A percentile compares a stretch with the other conserved stretches of the same genome.
Evolutionary conservation across 2,113 vertebrate species (phyloP).

Genomic region (Microtus pennsylvanicus): DNA sequence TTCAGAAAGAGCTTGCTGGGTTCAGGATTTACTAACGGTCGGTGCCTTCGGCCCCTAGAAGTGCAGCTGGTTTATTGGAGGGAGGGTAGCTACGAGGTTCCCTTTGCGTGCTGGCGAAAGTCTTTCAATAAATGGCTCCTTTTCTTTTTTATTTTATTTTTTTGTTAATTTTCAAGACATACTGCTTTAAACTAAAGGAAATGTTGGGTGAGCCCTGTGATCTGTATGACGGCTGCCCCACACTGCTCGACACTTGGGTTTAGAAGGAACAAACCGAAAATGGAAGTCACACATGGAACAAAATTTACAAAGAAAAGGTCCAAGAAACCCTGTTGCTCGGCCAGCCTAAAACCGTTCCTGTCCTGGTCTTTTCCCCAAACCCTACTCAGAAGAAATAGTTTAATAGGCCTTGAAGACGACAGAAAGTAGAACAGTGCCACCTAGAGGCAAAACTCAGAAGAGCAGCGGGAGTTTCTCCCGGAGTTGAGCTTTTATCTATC

Average conservation of each 20-base stretch:
- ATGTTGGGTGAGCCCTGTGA: not conserved
- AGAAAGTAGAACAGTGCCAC: not conserved
- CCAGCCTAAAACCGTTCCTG: not conserved
- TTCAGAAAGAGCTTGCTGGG: not conserved
- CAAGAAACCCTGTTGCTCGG: not conserved
- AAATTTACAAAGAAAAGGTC: not conserved
- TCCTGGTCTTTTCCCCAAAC: not conserved
- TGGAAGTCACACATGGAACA: not conserved
- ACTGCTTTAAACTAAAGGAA: not conserved
- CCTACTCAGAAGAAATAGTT: not conserved
- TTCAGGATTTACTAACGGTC: not conserved
- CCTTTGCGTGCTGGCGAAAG: not conserved
- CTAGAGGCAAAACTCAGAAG: not conserved
- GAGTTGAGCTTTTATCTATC: not conserved
- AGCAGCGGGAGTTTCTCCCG: not conserved
- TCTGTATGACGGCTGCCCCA: not conserved
- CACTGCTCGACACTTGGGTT: not conserved
- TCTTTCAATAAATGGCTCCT: not conserved
- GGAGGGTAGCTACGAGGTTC: not conserved
- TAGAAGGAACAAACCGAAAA: slow-evolving; percentile 4
- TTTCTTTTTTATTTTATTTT: not conserved
- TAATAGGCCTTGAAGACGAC: not conserved
- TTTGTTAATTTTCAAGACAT: not conserved
- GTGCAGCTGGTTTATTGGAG: not conserved
- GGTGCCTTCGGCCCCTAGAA: not conserved